These are phyloP conservation scores for Sylvietta virens DNA, from an alignment of 2,113 vertebrate species.

Conservation along the genomic window DNA sequence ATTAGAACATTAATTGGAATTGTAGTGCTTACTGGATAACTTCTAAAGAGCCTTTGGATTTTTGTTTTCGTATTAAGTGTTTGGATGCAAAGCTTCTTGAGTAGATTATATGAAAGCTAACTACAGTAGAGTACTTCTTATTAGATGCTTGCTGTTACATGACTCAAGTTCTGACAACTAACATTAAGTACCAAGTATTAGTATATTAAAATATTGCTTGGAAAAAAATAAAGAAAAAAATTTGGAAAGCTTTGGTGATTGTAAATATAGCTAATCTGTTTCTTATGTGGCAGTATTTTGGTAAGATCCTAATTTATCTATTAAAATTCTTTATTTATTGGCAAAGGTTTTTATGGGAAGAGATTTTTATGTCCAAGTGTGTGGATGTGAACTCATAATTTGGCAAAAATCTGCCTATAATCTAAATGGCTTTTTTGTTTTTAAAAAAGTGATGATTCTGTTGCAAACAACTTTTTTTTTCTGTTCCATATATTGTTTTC, in stretches of 20 bases:
- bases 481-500: accelerated
- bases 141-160: not conserved
- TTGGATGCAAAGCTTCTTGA: not conserved
- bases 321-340: not conserved
- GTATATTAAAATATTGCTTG: not conserved
- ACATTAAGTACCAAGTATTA: not conserved
- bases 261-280: not conserved
- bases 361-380: not conserved
- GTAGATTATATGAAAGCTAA: not conserved
- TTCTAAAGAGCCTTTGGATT: not conserved
- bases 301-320: not conserved
- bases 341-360: not conserved
- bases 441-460: not conserved
- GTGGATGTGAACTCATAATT: not conserved
- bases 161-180: not conserved
- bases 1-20: not conserved
- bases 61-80: not conserved
- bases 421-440: not conserved
- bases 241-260: not conserved
- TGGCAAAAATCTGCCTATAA: not conserved
- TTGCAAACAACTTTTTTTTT: not conserved
- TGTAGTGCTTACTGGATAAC: not conserved
- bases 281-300: not conserved
- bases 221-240: not conserved
- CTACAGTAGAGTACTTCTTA: not conserved